Evolutionary conservation across 2,797 vertebrate species (phyloP), one percentile per base, ranked within the genome.

Genomic region (Arrhamphus sclerolepis): DNA sequence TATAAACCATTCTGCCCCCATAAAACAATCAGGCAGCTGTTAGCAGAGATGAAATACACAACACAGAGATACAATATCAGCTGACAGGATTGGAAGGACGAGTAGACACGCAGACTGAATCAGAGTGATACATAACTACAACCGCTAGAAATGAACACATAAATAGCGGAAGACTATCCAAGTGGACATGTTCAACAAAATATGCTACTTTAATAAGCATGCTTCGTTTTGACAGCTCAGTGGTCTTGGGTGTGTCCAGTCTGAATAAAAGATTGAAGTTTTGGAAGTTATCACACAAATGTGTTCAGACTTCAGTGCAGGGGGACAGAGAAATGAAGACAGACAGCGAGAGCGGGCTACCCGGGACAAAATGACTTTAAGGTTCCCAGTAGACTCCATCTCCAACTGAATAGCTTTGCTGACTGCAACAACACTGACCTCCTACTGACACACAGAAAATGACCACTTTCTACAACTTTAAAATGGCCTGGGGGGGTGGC

Each of bases 371-470:
- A 83, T 66, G 64, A 80, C 80, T 87, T 84, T 64, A 81, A 70
- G 76, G 62, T 72, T 85, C 83, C 83, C 78, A 40, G 60, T 46
- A 70, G 81, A 80, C 72, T 86, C 75, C 3, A 67, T 77, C 81
- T 83, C 77, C 66, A 64, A 68, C 77, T 58, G 71, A 85, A 80
- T 44, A 66, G 83, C 79, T 76, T 56, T 29, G 67, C 79, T 74
- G 84, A 84, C 79, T 83, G 86, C 84, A 78, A 84, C 82, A 76
- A 66, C 75, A 52, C 82, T 86, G 82, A 87, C 85, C 86, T 84
- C 87, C 84, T 28, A 70, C 84, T 83, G 81, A 83, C 86, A 86
- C 80, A 4, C 70, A 85, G 84, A 86, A 87, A 89, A 91, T 88
- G 86, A 83, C 84, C 86, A 86, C 80, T 86, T 86, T 87, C 83